phyloP scores from a whole-genome alignment of 2,888 invertebrate genomes.

The Nomada fabriciana region DNA sequence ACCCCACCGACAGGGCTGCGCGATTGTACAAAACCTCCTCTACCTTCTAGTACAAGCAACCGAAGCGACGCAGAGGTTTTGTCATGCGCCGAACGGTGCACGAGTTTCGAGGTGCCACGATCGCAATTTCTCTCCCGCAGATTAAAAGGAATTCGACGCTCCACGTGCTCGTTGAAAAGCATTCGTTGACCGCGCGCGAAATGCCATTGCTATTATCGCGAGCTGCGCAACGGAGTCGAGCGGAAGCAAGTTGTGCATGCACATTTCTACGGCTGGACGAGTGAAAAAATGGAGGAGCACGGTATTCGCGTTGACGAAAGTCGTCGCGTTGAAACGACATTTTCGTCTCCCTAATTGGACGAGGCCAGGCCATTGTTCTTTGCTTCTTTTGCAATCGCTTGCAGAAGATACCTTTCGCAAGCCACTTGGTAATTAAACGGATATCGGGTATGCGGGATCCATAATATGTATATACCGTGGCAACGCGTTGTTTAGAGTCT shows the following conservation, averaged over 20 bases:
- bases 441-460: conserved; percentile 53
- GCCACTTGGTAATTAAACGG: conserved; percentile 60
- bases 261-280: not conserved
- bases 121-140: too few relatives aligned
- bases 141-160: not conserved
- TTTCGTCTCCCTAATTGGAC: conserved; percentile 51
- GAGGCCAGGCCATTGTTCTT: conserved; percentile 41
- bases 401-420: conserved; percentile 49
- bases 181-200: conserved; percentile 29
- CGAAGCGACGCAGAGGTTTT: too few relatives aligned
- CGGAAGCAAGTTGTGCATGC: too few relatives aligned
- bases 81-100: too few relatives aligned
- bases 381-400: conserved; percentile 50
- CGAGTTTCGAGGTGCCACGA: too few relatives aligned
- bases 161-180: conserved; percentile 10
- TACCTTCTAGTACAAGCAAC: too few relatives aligned
- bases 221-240: not conserved
- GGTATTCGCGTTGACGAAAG: not conserved
- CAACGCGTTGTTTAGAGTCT: conserved; percentile 43
- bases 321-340: conserved; percentile 30
- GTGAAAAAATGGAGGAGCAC: not conserved
- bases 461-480: conserved; percentile 40
- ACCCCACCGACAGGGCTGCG: too few relatives aligned
- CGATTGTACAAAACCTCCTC: not conserved
- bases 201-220: conserved; percentile 7